phyloP scores from a whole-genome alignment of 2,888 invertebrate species.

The Neelides folsomi region DNA sequence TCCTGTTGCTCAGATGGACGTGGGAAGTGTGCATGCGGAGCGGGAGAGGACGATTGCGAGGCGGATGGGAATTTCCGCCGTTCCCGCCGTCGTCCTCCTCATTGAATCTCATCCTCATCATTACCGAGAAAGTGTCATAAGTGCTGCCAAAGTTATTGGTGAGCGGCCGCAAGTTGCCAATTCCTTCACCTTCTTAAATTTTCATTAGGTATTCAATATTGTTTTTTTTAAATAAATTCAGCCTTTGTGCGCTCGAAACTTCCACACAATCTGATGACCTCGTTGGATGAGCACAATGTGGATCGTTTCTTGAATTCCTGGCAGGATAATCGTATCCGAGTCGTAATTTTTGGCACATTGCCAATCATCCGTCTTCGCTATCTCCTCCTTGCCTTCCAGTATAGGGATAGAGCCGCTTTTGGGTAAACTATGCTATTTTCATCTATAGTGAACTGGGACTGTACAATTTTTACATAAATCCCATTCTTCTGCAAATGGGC shows the following conservation, averaged over 20 bases:
- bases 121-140: constrained; percentile 67
- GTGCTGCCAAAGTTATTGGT: constrained; percentile 69
- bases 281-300: constrained; percentile 56
- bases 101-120: constrained; percentile 71
- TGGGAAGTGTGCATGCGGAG: constrained; percentile 72
- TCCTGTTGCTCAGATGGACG: constrained; percentile 38
- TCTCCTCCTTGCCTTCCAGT: constrained; percentile 73
- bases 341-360: constrained; percentile 55
- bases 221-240: constrained; percentile 36
- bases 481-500: not conserved
- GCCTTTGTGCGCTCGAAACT: constrained; percentile 78
- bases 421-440: constrained; percentile 47
- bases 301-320: constrained; percentile 72
- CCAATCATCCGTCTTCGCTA: constrained; percentile 61
- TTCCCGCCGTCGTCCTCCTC: constrained; percentile 68
- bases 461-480: not conserved
- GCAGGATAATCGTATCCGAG: constrained; percentile 81
- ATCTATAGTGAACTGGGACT: constrained; percentile 9
- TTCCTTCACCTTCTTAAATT: not conserved
- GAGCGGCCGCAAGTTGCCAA: constrained; percentile 32
- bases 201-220: not conserved
- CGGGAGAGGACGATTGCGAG: constrained; percentile 64
- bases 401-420: constrained; percentile 71
- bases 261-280: constrained; percentile 62
- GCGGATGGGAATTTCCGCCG: constrained; percentile 61